Base-by-base conservation (phyloP, 2,888 invertebrate genomes). In the Parasteatoda lunata region DNA sequence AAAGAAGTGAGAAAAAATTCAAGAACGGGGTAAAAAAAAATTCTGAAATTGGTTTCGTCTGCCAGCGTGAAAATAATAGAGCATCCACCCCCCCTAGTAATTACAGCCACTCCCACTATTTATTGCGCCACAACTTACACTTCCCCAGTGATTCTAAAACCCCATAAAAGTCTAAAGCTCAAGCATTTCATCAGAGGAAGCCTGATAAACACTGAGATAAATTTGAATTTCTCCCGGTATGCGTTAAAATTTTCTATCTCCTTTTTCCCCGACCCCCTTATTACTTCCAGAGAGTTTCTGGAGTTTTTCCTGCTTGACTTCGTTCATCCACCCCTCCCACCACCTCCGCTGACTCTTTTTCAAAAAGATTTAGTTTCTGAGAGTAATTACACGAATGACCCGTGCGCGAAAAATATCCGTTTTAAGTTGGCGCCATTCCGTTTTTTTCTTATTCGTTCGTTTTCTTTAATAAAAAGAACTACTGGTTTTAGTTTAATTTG, bases 301-400 rank as follows among this genome's bases (percentile, higher is more conserved):
- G 11, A 9, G 59, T 59, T 59, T 59, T 59, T 59, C 59, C 59
- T 59, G 59, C 9, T 13, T 59, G 9, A 9, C 59, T n/a, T 59
- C 5, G 30, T 2, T 30, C 30, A 30, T 2, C 30, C 30, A 30
- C 30, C 30, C 30, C 30, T 30, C 30, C 30, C 30, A 30, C 30
- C 30, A 30, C 8, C 59, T 59, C 59, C 59, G 7, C n/a, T 59
- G 9, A 13, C 59, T 4, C 59, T 59, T 59, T 59, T 69, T n/a
- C 47, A 69, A 69, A 70, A 70, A 76, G 76, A 71, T 76, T 82
- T 64, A 76, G 73, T 64, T 59, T 68, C 49, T 49, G 51, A 13
- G 65, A 59, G 82, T 82, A 82, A 82, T 82, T 82, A 82, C 82
- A 73, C 66, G 72, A 80, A 80, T 72, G 80, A 80, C 64, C 73